Evolutionary conservation across 2,113 vertebrate genomes (phyloP), one percentile per base, ranked within the genome.

Genomic region (Pandion haliaetus): DNA sequence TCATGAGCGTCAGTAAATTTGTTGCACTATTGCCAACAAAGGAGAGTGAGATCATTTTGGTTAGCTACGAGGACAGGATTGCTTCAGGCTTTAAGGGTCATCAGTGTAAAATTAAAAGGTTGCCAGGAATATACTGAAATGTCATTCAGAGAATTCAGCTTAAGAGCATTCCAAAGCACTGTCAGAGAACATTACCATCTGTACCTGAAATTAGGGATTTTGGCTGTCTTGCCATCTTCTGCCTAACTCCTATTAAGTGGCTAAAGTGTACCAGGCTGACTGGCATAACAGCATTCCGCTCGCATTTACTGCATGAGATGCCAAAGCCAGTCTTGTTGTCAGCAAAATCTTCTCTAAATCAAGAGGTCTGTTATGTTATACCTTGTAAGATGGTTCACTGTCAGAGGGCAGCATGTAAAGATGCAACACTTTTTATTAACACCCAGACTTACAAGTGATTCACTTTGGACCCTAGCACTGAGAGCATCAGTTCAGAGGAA

Each of bases 201-300:
- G 10, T 62, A 45, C 23, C 32, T 29, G n/a, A 86, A 70, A 17
- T 29, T n/a, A 74, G 74, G 36, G 21, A 45, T 69, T 82, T 79
- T 20, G 63, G 54, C 38, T 42, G 36, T 8, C 44, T 61, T 82
- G 38, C 25, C 57, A 45, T 45, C 49, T 71, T 55, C 81, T 62
- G 40, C 6, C 0, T 40, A 57, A 58, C 44, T 82, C 24, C 34
- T 58, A 8, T 23, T 28, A 38, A 67, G 36, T n/a, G 10, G 20
- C 13, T 54, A 10, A 83, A 86, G 15, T 0, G 0, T 40, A 54
- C 54, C 1, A 1, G 36, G 44, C 85, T 58, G n/a, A 77, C 65
- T 50, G 72, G 82, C 45, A 6, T 5, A 55, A 28, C 9, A 2
- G 42, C 45, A 67, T 55, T 6, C 2, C 40, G 42, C 47, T 79